Evolutionary conservation across 1,140 invertebrate species (phyloP), one percentile per base, ranked within the genome.

Genomic region (Tribolium castaneum): DNA sequence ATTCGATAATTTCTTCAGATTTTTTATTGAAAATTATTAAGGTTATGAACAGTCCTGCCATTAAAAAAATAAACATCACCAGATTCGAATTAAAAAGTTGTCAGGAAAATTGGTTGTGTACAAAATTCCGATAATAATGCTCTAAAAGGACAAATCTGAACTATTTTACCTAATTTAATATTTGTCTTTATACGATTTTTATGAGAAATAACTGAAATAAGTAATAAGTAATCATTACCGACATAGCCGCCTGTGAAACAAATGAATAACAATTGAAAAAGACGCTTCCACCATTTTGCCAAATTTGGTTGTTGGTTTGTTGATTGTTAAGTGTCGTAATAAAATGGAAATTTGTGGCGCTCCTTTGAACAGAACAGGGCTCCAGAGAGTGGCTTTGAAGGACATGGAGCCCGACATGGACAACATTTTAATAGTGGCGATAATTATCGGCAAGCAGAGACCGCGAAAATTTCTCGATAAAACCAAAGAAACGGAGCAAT

Each of bases 381-480:
- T 85, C n/a, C 77, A 77, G 79, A 79, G 78, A 80, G 76, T 83
- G 3, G 70, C 70, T 52, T 71, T 86, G 10, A 82, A 75, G 78
- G 76, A 81, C 30, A 78, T 86, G 25, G 62, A 82, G 35, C 80
- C 83, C 7, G 75, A 83, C 71, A n/a, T 82, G 16, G 76, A 49
- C 14, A 85, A 86, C 78, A 75, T 80, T 62, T 62, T 86, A 22
- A 77, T 86, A 30, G 78, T 86, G 66, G 84, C 72, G 6, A 76
- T 86, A 22, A 83, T 86, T 30, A 86, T 86, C 52, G 83, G 78
- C 1, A 86, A 86, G 70, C 82, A 85, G 77, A 75, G 75, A 73
- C 82, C 82, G 10, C 74, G 80, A 35, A 74, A 78, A 70, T 83
- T 86, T 72, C 72, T 62, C n/a, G 70, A 66, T 45, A 74, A 50